Evolutionary conservation across 1,140 invertebrate genomes (phyloP).

Genomic region (Hydropsyche tenuis): DNA sequence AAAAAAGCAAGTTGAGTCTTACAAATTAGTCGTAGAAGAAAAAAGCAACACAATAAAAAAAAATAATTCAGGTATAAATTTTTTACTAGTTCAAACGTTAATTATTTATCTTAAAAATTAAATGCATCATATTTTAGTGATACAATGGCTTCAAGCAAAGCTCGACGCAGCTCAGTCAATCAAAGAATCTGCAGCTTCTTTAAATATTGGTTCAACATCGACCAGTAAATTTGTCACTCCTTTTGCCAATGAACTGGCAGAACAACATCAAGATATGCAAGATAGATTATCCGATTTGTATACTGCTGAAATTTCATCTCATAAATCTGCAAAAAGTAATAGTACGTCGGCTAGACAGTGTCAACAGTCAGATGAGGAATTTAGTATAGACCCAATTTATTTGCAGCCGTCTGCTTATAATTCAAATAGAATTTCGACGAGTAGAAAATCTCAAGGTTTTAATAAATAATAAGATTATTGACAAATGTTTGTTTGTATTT

Average conservation of each 20-base stretch:
- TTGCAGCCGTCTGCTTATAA: constrained; percentile 53
- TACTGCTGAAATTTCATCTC: constrained; percentile 48
- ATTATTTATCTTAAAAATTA: background rate
- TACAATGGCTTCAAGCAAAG: constrained; percentile 63
- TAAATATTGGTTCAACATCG: background rate
- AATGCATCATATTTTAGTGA: constrained; percentile 53
- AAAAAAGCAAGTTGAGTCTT: constrained; percentile 62
- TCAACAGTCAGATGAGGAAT: constrained; percentile 20
- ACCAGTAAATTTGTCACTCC: no score
- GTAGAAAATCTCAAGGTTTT: constrained; percentile 46
- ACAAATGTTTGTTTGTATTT: background rate
- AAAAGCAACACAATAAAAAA: constrained; percentile 69
- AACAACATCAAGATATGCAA: no score
- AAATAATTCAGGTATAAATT: constrained; percentile 65
- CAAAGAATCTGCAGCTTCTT: constrained; percentile 50
- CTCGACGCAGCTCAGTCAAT: constrained; percentile 53
- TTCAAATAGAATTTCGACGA: constrained; percentile 17
- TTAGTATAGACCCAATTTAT: constrained; percentile 58
- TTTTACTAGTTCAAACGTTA: background rate
- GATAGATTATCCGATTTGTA: constrained; percentile 57
- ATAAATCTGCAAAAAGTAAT: background rate
- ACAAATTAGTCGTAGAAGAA: constrained; percentile 63
- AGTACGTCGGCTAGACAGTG: no score
- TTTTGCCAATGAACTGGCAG: no score
- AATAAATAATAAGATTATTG: background rate